These are phyloP conservation scores for Drosophila fungiperda DNA, from an alignment of 2,888 invertebrate genomes.

Conservation along the genomic window DNA sequence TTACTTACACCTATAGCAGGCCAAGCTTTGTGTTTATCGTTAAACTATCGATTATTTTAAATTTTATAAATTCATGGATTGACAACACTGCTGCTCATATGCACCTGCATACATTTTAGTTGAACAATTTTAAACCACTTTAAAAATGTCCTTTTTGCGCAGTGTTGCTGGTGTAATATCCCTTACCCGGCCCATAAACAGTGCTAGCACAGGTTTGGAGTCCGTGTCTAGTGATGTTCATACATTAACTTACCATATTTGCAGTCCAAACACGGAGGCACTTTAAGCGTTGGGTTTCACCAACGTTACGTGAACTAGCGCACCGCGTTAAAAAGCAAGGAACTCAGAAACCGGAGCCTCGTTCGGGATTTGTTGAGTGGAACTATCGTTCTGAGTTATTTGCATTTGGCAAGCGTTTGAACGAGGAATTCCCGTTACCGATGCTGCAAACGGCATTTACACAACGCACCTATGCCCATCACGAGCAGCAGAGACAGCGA, in stretches of 20 bases:
- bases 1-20: not conserved
- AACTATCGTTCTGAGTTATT: constrained; percentile 94
- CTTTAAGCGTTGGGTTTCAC: constrained; percentile 88
- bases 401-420: constrained; percentile 94
- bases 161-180: constrained; percentile 28
- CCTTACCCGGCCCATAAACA: constrained; percentile 32
- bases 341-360: constrained; percentile 86
- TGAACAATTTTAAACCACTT: constrained; percentile 14
- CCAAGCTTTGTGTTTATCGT: not conserved
- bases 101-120: constrained; percentile 7
- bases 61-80: not conserved
- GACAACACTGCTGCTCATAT: constrained; percentile 39
- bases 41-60: constrained; percentile 15
- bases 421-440: constrained; percentile 91
- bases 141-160: constrained; percentile 64
- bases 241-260: constrained; percentile 24
- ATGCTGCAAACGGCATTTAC: constrained; percentile 91
- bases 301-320: constrained; percentile 88
- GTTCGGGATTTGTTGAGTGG: constrained; percentile 92
- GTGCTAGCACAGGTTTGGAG: constrained; percentile 37
- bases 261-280: constrained; percentile 65
- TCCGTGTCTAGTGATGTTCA: not conserved
- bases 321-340: constrained; percentile 87
- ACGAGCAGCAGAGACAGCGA: constrained; percentile 89
- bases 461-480: constrained; percentile 90